These are phyloP conservation scores for Folsomia candida DNA, from an alignment of 2,888 invertebrate genomes.

Conservation along the genomic window DNA sequence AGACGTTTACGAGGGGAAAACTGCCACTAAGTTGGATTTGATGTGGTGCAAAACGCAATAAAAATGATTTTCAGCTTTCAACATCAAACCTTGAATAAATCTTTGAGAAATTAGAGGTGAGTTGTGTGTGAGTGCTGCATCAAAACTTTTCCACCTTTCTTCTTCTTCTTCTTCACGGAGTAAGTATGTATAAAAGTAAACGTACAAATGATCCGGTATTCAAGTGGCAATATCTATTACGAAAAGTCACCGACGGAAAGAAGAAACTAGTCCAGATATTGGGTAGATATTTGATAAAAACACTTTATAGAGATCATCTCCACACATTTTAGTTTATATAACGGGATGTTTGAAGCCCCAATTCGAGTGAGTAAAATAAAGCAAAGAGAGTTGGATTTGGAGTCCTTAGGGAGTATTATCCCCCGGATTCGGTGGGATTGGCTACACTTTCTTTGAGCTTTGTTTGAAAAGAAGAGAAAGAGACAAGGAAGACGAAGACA, in stretches of 20 bases:
- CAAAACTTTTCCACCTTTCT: conserved; percentile 22
- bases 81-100: conserved; percentile 36
- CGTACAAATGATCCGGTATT: neutral
- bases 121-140: no score
- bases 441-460: neutral
- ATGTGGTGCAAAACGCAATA: conserved; percentile 25
- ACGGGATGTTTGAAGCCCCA: neutral
- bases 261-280: no score
- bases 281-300: no score
- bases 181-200: neutral
- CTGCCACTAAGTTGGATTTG: conserved; percentile 28
- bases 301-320: no score
- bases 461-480: neutral
- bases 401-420: neutral
- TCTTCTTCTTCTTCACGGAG: neutral
- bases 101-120: conserved; percentile 19
- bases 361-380: neutral
- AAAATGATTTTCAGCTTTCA: conserved; percentile 34
- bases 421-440: neutral
- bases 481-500: neutral
- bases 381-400: neutral
- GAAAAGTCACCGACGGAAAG: neutral
- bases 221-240: neutral
- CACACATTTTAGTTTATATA: no score
- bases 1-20: conserved; percentile 11